A percentile compares a stretch with the other conserved stretches of the same genome.
Conservation (phyloP, 2,888 invertebrate species). For the Drosophila mercatorum region DNA sequence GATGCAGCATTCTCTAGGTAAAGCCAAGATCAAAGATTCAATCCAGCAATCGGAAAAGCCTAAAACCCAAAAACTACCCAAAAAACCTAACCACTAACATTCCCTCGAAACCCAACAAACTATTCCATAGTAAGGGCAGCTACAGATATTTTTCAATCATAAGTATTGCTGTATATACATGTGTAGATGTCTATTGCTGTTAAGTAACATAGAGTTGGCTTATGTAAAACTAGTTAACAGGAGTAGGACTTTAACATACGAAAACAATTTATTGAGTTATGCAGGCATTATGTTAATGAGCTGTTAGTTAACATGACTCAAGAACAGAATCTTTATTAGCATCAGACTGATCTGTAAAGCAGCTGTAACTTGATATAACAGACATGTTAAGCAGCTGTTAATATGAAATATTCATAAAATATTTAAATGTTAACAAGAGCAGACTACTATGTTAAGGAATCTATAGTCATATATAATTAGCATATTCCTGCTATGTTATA, state of each 20-base stretch:
- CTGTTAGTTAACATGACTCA: background rate
- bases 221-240: background rate
- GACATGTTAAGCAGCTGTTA: too few species aligned
- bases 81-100: conserved; percentile 1
- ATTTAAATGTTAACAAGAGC: too few species aligned
- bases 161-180: background rate
- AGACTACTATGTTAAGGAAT: background rate
- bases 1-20: conserved; percentile 82
- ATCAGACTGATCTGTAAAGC: background rate
- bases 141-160: background rate
- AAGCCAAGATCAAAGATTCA: conserved; percentile 31
- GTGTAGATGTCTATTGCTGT: background rate
- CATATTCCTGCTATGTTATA: background rate
- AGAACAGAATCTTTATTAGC: background rate
- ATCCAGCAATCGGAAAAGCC: conserved; percentile 2
- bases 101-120: background rate
- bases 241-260: background rate
- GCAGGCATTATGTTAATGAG: background rate
- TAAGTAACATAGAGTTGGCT: background rate
- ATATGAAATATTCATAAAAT: too few species aligned
- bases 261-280: background rate
- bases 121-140: background rate
- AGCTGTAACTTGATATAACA: too few species aligned
- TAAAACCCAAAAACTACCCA: too few species aligned
- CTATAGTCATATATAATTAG: background rate